Base-by-base conservation (phyloP, 2,888 invertebrate species). In the Phytoseiulus persimilis region DNA sequence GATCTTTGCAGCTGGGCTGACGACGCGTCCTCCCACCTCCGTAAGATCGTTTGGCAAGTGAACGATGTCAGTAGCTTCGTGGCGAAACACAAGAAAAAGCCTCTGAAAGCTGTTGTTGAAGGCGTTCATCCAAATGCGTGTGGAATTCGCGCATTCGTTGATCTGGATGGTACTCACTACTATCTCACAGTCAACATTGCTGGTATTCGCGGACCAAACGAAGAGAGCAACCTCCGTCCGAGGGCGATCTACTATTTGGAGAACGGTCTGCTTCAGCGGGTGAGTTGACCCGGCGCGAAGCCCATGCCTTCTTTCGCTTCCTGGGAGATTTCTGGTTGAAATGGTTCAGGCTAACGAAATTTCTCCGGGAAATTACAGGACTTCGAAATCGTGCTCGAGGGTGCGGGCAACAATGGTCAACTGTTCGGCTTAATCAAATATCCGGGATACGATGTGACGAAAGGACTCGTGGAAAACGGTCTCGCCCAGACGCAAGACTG, bases 401-500 rank as follows among this genome's bases (percentile, higher is more conserved):
- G 90, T n/a, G 83, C 89, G 9, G 90, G 90, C 28, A 89, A 89
- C 32, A 90, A 46, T 39, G 32, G 83, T 28, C 33, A 89, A 28
- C 84, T 90, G 31, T 89, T 90, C 83, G 91, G 90, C 18, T 90
- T 90, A 9, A 90, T 91, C 33, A 89, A 89, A 33, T 83, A 90
- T 32, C 89, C 90, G 18, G 83, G 89, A 28, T 89, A 90, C 83
- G 98, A 98, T 93, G 99, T 99, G 92, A 98, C 99, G 0, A 99
- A 98, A 93, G 94, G 96, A 39, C 93, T 99, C 90, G 93, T 98
- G 91, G 94, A 95, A 90, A 96, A 97, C 93, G 99, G 99, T 31
- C 96, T 97, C 92, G 99, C 98, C 0, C 95, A 95, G 92, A 98
- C 98, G 92, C 96, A 97, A 32, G 97, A 97, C 92, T 97, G 97